Evolutionary conservation across 2,797 vertebrate genomes (phyloP), one percentile per base, ranked within the genome.

Genomic region (Acestrorhynchus altus): DNA sequence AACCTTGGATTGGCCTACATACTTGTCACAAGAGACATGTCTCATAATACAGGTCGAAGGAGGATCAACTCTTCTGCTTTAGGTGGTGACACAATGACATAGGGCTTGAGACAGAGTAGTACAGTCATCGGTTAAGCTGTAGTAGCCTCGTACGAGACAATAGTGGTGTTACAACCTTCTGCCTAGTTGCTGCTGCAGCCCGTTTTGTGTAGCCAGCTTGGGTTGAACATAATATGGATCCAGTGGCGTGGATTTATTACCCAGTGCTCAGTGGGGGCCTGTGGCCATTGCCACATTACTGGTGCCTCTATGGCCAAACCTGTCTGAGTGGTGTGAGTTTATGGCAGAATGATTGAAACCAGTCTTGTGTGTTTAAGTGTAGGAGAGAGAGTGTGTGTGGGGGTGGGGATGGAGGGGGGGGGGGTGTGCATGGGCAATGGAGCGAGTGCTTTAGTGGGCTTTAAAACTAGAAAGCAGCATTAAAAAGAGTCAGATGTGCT

Each of bases 261-360:
- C 63, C 15, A 67, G 52, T 20, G 52, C 64, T 70, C 44, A 35
- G 57, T 60, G 61, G n/a, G 54, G 57, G 46, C 71, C 70, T 20
- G 49, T 44, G 12, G 40, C 74, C 72, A 68, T 28, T 26, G 42
- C 10, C 51, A 49, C 22, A 28, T 54, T 66, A 65, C 46, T 78
- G 46, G 26, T 56, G 61, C 22, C 56, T 13, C 18, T 70, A 9
- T 0, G 3, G 44, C 69, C 71, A 20, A 60, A 76, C 67, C 4
- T 15, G 8, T 15, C 18, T 16, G 71, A 81, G 71, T 52, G 35
- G 63, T 60, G 76, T 68, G 49, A 47, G 76, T 84, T 80, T 74
- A 76, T 66, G 60, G 46, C 4, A 20, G 8, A 39, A 35, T 73
- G 68, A 83, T 79, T 72, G 51, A 83, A 76, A 70, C 54, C 79